Evolutionary conservation across 2,888 invertebrate species (phyloP).

Genomic region (Aquatica leii): DNA sequence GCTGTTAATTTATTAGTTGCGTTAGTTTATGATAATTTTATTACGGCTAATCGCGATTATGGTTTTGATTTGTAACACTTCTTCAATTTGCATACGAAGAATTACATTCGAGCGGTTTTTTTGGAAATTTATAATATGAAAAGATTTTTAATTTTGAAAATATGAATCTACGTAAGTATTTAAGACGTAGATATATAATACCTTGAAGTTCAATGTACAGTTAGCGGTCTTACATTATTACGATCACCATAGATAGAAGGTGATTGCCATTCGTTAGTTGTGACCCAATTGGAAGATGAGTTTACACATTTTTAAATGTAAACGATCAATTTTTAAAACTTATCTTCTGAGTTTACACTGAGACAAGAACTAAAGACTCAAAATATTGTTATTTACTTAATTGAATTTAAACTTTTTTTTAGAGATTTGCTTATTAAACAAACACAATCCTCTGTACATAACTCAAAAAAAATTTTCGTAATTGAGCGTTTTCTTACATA

Average conservation of each 20-base stretch:
- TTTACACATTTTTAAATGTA: not conserved
- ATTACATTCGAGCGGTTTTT: not conserved
- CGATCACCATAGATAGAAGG: constrained; percentile 8
- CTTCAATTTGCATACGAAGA: constrained; percentile 20
- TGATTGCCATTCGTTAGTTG: constrained; percentile 7
- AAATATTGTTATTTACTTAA: too few relatives aligned
- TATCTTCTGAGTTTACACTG: too few relatives aligned
- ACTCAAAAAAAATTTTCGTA: too few relatives aligned
- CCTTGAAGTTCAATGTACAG: constrained; percentile 8
- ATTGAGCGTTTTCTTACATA: too few relatives aligned
- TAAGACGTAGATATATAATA: not conserved
- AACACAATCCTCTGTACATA: too few relatives aligned
- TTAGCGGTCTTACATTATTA: constrained; percentile 2
- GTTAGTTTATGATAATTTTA: constrained; percentile 33
- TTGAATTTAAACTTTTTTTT: too few relatives aligned
- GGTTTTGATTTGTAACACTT: constrained; percentile 30
- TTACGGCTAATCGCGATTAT: constrained; percentile 33
- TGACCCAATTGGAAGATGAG: not conserved
- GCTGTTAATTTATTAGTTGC: constrained; percentile 27
- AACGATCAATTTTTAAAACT: too few relatives aligned
- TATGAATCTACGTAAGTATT: not conserved
- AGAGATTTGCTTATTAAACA: too few relatives aligned
- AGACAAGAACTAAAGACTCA: too few relatives aligned
- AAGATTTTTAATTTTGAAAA: not conserved
- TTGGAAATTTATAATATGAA: not conserved